Conservation (phyloP, 2,888 invertebrate species). For the Anthophora plumipes region DNA sequence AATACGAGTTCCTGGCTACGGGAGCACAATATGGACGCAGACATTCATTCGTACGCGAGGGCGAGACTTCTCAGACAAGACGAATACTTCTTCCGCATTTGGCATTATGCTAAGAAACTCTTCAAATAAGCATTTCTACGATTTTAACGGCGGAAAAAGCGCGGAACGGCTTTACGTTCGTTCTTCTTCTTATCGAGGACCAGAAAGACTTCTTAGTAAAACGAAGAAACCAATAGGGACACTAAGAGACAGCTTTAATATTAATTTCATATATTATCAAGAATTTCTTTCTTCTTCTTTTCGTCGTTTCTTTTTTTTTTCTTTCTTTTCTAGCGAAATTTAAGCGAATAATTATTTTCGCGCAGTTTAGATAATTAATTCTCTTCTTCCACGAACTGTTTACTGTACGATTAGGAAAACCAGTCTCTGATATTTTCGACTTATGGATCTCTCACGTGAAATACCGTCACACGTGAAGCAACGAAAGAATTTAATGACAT, state of each 20-base stretch:
- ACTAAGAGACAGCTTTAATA: slow-evolving; percentile 10
- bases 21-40: slow-evolving; percentile 97
- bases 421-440: slow-evolving; percentile 15
- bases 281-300: background rate
- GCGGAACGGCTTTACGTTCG: background rate
- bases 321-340: slow-evolving; percentile 2
- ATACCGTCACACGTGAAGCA: slow-evolving; percentile 3
- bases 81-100: slow-evolving; percentile 98
- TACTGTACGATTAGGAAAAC: background rate
- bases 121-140: slow-evolving; percentile 88
- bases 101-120: slow-evolving; percentile 93
- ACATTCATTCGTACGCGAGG: slow-evolving; percentile 95
- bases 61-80: slow-evolving; percentile 93
- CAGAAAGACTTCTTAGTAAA: slow-evolving; percentile 22
- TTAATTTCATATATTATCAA: slow-evolving; percentile 2
- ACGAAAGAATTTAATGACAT: slow-evolving; percentile 11
- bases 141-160: slow-evolving; percentile 5
- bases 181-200: slow-evolving; percentile 38
- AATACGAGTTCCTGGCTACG: slow-evolving; percentile 97
- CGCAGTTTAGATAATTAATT: background rate
- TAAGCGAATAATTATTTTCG: background rate
- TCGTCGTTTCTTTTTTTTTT: background rate
- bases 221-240: background rate
- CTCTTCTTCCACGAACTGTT: slow-evolving; percentile 31
- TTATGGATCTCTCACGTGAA: slow-evolving; percentile 36